Percentiles rank a stretch among this genome's conserved stretches.
Evolutionary conservation across 2,888 invertebrate species (phyloP).

Genomic region (Ophraella communa): DNA sequence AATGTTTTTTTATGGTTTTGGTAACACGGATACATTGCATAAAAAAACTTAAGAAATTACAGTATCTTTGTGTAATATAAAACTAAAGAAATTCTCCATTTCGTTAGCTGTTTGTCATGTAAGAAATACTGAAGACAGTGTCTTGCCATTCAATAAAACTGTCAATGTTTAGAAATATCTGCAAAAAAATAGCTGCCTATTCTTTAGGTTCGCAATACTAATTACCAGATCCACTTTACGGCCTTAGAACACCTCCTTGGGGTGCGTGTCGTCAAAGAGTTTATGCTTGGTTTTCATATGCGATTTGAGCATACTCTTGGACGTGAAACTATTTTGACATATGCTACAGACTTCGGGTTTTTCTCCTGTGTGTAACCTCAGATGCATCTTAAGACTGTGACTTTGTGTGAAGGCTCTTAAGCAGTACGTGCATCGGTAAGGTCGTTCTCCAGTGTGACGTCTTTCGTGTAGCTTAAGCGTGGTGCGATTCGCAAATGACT

Average conservation of each 20-base stretch:
- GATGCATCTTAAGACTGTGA: slow-evolving; percentile 42
- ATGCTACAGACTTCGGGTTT: slow-evolving; percentile 59
- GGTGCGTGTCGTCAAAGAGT: slow-evolving; percentile 25
- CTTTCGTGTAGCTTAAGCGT: slow-evolving; percentile 64
- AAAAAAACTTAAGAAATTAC: too few relatives aligned
- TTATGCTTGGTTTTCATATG: slow-evolving; percentile 53
- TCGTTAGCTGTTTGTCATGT: too few relatives aligned
- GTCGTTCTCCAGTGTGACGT: slow-evolving; percentile 63
- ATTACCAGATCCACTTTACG: not conserved
- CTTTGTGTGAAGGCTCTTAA: slow-evolving; percentile 62
- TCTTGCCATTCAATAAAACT: too few relatives aligned
- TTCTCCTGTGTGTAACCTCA: slow-evolving; percentile 59
- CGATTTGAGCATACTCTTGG: slow-evolving; percentile 45
- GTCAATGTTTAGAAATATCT: too few relatives aligned
- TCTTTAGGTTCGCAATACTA: not conserved
- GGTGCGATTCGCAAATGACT: slow-evolving; percentile 64
- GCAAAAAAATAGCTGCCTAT: too few relatives aligned
- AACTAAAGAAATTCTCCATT: too few relatives aligned
- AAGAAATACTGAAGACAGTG: too few relatives aligned
- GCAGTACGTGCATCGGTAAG: slow-evolving; percentile 64
- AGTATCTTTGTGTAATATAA: too few relatives aligned
- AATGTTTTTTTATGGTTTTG: too few relatives aligned
- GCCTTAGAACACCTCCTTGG: slow-evolving; percentile 23
- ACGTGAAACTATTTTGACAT: slow-evolving; percentile 49
- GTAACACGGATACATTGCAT: too few relatives aligned